Evolutionary conservation across 2,888 invertebrate genomes (phyloP), one percentile per base, ranked within the genome.

Genomic region (Frankliniella fusca): DNA sequence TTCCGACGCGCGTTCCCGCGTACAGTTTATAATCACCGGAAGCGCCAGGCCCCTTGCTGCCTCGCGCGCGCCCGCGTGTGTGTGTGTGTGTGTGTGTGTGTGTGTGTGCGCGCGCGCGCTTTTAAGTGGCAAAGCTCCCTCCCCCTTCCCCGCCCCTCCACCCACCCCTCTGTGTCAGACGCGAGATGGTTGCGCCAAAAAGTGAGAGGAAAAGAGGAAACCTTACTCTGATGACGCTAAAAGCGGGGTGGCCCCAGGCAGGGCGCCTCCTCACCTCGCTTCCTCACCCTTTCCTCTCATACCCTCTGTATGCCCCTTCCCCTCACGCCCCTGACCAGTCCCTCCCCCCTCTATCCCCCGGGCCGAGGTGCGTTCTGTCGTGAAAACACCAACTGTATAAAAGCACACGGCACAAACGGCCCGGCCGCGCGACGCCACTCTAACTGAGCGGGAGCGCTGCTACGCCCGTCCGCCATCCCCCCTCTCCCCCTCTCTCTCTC

Each of bases 321-420:
- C 38, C 2, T 5, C 38, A 38, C 38, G 3, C 38, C 38, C 5
- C 38, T 38, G 38, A 38, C 38, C 38, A 2, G 3, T 5, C 38
- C 38, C 54, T 0, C 54, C 18, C 8, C 54, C 11, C 54, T 8
- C 2, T 54, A 2, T 11, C 20, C 54, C 7, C 54, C 70, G 70
- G 70, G 10, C 15, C 20, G 70, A 76, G 70, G 70, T 38, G 38
- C 70, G 27, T 76, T 76, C 70, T 27, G 9, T 27, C 70, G 70
- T 76, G 70, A 76, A 76, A 76, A 76, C 70, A 76, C 70, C 27
- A 76, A 76, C 70, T 76, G 70, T 76, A 76, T 76, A 76, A 76
- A 76, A 76, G 70, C 70, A 76, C 70, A 76, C 70, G 27, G 70
- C 23, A 76, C 70, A 76, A 76, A 76, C 70, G 70, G 61, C 61